A percentile compares a stretch with the other conserved stretches of the same genome.
phyloP scores from a whole-genome alignment of 2,888 invertebrate genomes.

The Agrotis exclamationis region DNA sequence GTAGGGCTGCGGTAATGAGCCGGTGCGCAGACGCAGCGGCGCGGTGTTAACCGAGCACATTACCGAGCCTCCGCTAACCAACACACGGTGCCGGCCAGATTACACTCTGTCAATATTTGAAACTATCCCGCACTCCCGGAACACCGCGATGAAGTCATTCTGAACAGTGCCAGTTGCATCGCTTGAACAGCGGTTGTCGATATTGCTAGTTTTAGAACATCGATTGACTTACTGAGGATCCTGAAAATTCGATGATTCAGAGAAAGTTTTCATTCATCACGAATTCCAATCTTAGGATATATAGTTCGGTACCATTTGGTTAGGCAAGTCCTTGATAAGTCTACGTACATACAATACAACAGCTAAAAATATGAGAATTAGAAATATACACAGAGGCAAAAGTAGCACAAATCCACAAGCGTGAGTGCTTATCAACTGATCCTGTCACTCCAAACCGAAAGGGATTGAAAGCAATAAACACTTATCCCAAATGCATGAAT shows the following conservation, averaged over 20 bases:
- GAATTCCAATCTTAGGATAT: background rate
- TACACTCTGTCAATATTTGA: constrained; percentile 89
- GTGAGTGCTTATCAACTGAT: constrained; percentile 38
- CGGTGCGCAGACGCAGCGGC: constrained; percentile 63
- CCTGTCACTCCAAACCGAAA: constrained; percentile 18
- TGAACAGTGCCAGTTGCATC: constrained; percentile 26
- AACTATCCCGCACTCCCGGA: constrained; percentile 64
- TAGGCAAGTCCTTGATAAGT: background rate
- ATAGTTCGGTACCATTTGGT: background rate
- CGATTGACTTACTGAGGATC: background rate
- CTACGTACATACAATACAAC: too few relatives aligned
- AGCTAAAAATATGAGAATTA: too few relatives aligned
- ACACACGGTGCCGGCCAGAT: constrained; percentile 82
- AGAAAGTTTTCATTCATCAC: too few relatives aligned
- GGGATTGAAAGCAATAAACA: constrained; percentile 54
- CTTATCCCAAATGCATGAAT: constrained; percentile 46
- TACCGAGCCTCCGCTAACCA: constrained; percentile 86
- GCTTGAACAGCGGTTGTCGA: background rate
- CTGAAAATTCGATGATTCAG: background rate
- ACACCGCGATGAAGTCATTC: constrained; percentile 58
- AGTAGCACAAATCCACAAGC: constrained; percentile 4
- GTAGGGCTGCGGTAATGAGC: constrained; percentile 86
- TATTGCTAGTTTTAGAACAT: background rate
- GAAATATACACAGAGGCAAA: background rate
- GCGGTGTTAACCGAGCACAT: constrained; percentile 84